Evolutionary conservation across 2,113 vertebrate species (phyloP).

Genomic region (Aegithalos caudatus): DNA sequence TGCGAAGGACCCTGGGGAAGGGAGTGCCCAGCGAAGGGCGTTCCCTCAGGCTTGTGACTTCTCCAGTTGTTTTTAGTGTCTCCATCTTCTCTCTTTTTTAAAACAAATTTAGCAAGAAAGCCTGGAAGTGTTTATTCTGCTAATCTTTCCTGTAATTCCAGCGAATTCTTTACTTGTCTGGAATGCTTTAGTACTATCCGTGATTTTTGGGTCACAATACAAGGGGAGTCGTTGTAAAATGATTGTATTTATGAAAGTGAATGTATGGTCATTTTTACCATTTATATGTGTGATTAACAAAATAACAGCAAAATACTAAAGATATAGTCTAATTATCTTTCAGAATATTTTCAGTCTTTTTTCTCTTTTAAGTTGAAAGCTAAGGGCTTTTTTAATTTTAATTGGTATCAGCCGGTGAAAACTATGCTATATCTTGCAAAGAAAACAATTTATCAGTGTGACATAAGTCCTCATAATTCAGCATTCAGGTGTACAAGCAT

Average conservation of each 20-base stretch:
- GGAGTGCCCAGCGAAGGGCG: neutral
- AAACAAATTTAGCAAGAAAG: neutral
- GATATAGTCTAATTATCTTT: neutral
- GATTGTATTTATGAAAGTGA: neutral
- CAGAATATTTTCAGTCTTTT: neutral
- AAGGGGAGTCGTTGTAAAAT: neutral
- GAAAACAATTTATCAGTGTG: neutral
- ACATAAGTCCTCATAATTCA: neutral
- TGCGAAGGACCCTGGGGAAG: neutral
- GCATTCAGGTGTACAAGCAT: neutral
- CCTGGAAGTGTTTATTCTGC: constrained; percentile 9
- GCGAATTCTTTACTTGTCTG: neutral
- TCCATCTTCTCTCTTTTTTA: neutral
- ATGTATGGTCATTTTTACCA: neutral
- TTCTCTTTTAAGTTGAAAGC: neutral
- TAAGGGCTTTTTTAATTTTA: neutral
- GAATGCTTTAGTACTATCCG: neutral
- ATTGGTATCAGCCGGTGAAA: neutral
- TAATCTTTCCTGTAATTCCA: neutral
- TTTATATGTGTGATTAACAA: neutral
- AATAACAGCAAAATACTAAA: neutral
- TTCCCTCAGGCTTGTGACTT: neutral
- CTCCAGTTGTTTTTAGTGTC: neutral
- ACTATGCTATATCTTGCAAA: neutral
- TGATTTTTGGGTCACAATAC: neutral